phyloP scores from a whole-genome alignment of 1,140 invertebrate genomes.

The Drosophila varians region DNA sequence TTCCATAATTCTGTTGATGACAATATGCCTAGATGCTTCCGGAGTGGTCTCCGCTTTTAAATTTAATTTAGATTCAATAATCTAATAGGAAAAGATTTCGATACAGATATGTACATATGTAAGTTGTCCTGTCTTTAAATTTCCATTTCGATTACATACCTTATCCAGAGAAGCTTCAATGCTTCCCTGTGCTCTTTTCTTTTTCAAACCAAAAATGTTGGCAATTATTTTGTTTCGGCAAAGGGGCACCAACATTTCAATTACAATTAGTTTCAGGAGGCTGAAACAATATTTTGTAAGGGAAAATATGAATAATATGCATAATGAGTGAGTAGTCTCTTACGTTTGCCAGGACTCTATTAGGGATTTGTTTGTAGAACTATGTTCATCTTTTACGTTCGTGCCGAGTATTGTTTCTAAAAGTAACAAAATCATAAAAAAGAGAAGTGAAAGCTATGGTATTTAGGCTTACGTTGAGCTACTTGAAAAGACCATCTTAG shows the following conservation, averaged over 20 bases:
- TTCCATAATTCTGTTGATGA: conserved; percentile 42
- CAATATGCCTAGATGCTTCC: background rate
- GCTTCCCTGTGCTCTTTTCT: background rate
- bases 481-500: conserved; percentile 44
- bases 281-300: background rate
- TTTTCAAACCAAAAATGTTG: background rate
- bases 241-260: background rate
- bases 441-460: too few relatives aligned
- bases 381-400: background rate
- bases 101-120: too few relatives aligned
- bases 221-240: background rate
- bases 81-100: too few relatives aligned
- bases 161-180: background rate
- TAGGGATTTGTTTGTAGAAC: background rate
- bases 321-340: background rate
- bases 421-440: too few relatives aligned
- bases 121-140: too few relatives aligned
- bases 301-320: background rate
- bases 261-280: background rate
- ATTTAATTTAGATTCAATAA: background rate
- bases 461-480: conserved; percentile 39
- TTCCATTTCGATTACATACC: background rate
- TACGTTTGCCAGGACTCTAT: background rate
- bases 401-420: conserved; percentile 54
- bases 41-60: background rate